Conservation (phyloP, 2,113 vertebrate species). For the Pardalotus punctatus region DNA sequence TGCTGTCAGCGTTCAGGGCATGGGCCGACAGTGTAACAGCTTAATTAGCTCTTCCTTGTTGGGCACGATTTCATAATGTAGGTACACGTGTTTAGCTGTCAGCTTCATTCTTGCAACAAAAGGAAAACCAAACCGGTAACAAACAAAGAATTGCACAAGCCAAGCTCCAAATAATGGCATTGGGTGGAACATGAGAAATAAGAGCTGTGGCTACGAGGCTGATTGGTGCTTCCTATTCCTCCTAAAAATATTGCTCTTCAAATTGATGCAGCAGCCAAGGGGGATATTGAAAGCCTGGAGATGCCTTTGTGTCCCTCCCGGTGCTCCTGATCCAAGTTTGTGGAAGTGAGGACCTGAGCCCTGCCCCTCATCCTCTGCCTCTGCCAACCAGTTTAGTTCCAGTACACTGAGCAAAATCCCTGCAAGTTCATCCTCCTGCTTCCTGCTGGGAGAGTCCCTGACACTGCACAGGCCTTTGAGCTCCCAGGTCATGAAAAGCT, state of each 20-base stretch:
- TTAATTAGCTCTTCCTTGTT: background rate
- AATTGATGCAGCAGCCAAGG: background rate
- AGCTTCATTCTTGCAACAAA: slow-evolving; percentile 46
- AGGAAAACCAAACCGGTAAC: slow-evolving; percentile 26
- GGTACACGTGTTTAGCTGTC: slow-evolving; percentile 43
- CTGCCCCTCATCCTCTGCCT: background rate
- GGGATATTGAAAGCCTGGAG: background rate
- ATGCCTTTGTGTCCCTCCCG: background rate
- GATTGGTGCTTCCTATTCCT: slow-evolving; percentile 17
- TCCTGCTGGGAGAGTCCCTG: background rate
- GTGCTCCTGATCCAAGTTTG: background rate
- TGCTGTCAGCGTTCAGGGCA: background rate
- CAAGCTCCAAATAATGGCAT: background rate
- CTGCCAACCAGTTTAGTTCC: background rate
- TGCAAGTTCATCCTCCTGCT: rapidly evolving
- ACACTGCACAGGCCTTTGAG: background rate
- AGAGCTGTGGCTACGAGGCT: background rate
- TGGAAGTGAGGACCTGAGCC: background rate
- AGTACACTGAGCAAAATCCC: background rate
- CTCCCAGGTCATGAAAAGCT: background rate
- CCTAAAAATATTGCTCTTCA: background rate
- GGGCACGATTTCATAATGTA: background rate
- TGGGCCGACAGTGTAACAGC: background rate
- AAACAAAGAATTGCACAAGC: slow-evolving; percentile 48
- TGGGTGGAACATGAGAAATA: background rate